These are phyloP conservation scores for Hedychridium roseum DNA, from an alignment of 2,888 invertebrate genomes.

Conservation along the genomic window DNA sequence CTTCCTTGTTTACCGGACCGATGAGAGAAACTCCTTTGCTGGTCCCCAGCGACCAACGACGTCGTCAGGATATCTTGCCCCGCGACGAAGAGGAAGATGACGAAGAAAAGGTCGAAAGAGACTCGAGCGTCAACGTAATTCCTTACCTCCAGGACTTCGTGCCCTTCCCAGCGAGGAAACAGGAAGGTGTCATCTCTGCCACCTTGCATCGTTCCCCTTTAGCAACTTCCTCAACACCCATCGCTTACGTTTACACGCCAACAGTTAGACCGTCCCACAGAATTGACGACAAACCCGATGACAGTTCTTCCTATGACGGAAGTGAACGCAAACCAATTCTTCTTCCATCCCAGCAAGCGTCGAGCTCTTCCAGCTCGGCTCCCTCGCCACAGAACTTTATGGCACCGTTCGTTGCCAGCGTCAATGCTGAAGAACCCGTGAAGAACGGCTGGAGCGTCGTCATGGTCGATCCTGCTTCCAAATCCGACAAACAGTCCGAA, in stretches of 20 bases:
- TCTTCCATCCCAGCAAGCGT: slow-evolving; percentile 57
- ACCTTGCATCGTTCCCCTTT: slow-evolving; percentile 52
- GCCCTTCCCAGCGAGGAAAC: slow-evolving; percentile 59
- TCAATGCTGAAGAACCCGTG: slow-evolving; percentile 68
- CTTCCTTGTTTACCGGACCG: slow-evolving; percentile 55
- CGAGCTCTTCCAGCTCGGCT: slow-evolving; percentile 58
- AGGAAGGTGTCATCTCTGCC: slow-evolving; percentile 48
- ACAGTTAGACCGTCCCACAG: slow-evolving; percentile 63
- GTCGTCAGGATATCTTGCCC: too few relatives aligned
- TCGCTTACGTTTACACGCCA: slow-evolving; percentile 73
- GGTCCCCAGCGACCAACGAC: slow-evolving; percentile 56
- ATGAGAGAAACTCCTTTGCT: slow-evolving; percentile 61
- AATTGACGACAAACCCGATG: slow-evolving; percentile 19
- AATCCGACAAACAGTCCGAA: slow-evolving; percentile 16
- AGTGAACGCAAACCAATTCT: slow-evolving; percentile 52
- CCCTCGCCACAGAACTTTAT: slow-evolving; percentile 69
- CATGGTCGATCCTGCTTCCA: slow-evolving; percentile 25
- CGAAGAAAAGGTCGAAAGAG: slow-evolving; percentile 6
- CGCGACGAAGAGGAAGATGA: slow-evolving; percentile 24
- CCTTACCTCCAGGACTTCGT: slow-evolving; percentile 65
- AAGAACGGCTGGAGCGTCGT: slow-evolving; percentile 73
- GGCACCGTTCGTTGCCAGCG: slow-evolving; percentile 75
- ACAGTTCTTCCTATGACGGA: too few relatives aligned
- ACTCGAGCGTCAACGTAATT: slow-evolving; percentile 60
- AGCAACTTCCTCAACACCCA: slow-evolving; percentile 66